Percentiles rank a stretch among this genome's conserved stretches.
Conservation (phyloP, 2,113 vertebrate genomes). For the Melanostigma gelatinosum region DNA sequence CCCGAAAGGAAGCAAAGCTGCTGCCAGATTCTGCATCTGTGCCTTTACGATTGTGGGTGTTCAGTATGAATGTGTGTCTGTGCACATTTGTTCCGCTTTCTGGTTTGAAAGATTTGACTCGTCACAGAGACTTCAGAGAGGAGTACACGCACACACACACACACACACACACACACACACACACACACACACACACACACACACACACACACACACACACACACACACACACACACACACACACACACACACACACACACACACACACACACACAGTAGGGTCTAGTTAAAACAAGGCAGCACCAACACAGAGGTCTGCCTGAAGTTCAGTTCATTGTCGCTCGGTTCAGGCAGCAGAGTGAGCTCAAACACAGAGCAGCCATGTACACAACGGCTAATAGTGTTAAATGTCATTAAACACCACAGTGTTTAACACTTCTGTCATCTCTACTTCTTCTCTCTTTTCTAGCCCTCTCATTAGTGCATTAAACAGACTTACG, state of each 20-base stretch:
- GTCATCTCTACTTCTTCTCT: slow-evolving; percentile 49
- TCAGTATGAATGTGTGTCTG: slow-evolving; percentile 9
- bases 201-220: slow-evolving; percentile 16
- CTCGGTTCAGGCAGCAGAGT: slow-evolving; percentile 15
- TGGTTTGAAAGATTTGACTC: slow-evolving; percentile 22
- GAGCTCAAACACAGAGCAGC: slow-evolving; percentile 41
- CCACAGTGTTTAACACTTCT: slow-evolving; percentile 53
- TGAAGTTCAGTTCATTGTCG: slow-evolving; percentile 26
- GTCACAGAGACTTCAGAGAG: slow-evolving; percentile 37
- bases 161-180: slow-evolving; percentile 1
- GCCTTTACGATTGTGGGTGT: neutral
- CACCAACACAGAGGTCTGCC: slow-evolving; percentile 35
- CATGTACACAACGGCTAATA: slow-evolving; percentile 50
- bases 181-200: neutral
- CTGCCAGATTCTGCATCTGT: slow-evolving; percentile 8
- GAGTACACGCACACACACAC: neutral
- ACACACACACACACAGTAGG: neutral
- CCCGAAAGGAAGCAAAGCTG: neutral
- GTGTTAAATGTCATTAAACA: slow-evolving; percentile 67
- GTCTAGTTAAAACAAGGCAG: slow-evolving; percentile 14
- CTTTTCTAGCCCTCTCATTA: slow-evolving; percentile 51
- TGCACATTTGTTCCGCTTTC: slow-evolving; percentile 6
- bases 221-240: slow-evolving; percentile 12
- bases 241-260: slow-evolving; percentile 8
- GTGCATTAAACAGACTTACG: slow-evolving; percentile 59